Base-by-base conservation (phyloP, 2,797 vertebrate species). In the Notamacropus eugenii region DNA sequence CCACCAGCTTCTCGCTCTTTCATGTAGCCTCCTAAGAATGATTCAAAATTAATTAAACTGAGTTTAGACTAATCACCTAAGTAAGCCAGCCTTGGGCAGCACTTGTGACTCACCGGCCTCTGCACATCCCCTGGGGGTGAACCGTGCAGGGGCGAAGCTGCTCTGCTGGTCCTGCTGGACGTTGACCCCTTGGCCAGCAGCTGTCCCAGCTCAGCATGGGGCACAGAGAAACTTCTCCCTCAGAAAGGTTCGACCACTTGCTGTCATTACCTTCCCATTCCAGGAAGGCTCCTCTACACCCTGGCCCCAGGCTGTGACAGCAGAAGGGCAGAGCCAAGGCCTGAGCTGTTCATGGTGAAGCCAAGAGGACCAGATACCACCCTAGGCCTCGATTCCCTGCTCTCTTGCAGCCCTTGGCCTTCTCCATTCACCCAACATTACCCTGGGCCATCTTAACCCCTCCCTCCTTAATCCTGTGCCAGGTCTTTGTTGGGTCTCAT, bases 21-120 rank as follows among this genome's bases (percentile, higher is more conserved):
- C 97, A 74, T 46, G 94, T 54, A 59, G 93, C 90, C 93, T 93
- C 0, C 0, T 90, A 97, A 97, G 97, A 92, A 59, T 95, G 96
- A 97, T 97, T 97, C 97, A 92, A 95, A 97, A 98, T 96, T 95
- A 92, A 97, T 97, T 97, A 97, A 97, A 93, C 93, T 97, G 96
- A 97, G 96, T 97, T 97, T 95, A 96, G 97, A 91, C 22, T 94
- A 96, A 97, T 96, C 91, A 95, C 96, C 96, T 95, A 94, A 95
- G 96, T 96, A 95, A 97, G 95, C 92, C 28, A 97, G 95, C 93
- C 50, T 27, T 57, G 29, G 95, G 97, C 95, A 54, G 96, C 98
- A 97, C 16, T 87, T 56, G 92, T 28, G 95, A 50, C 55, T 54
- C 93, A 90, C 98, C 92, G 31, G 97, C 96, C 97, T 46, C 27